phyloP scores from a whole-genome alignment of 2,113 vertebrate species.

The Dipodomys ordii region DNA sequence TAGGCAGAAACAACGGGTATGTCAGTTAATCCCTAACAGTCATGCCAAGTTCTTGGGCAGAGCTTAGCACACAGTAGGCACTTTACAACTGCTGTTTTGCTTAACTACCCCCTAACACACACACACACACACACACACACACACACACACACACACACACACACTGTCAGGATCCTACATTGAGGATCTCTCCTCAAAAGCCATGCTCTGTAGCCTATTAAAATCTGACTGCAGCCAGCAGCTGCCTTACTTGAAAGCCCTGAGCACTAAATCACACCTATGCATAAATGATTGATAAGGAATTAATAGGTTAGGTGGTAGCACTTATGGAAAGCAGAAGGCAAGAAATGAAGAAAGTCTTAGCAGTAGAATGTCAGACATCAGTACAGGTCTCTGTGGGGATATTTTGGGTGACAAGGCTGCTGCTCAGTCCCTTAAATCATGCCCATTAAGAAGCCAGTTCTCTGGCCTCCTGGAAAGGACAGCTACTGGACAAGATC shows the following conservation, averaged over 20 bases:
- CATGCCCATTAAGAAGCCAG: neutral
- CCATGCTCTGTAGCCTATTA: neutral
- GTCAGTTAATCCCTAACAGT: neutral
- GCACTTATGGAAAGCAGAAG: constrained; percentile 49
- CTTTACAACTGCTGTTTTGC: neutral
- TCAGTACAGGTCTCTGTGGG: neutral
- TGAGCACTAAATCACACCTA: constrained; percentile 59
- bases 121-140: too few relatives aligned
- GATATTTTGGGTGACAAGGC: neutral
- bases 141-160: too few relatives aligned
- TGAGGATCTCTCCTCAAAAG: neutral
- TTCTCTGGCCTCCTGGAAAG: neutral
- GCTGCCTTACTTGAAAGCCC: constrained; percentile 45
- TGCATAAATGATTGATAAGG: constrained; percentile 62
- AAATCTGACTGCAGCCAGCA: constrained; percentile 20
- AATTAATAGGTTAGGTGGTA: constrained; percentile 68
- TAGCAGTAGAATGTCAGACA: constrained; percentile 35
- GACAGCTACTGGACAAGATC: neutral
- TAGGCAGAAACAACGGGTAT: neutral
- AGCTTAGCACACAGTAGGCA: neutral
- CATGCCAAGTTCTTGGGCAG: neutral
- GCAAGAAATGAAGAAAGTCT: constrained; percentile 31
- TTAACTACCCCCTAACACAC: too few relatives aligned
- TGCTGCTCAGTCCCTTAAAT: neutral
- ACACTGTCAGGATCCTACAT: neutral